Evolutionary conservation across 2,113 vertebrate species (phyloP), one percentile per base, ranked within the genome.

Genomic region (Varanus salvator): DNA sequence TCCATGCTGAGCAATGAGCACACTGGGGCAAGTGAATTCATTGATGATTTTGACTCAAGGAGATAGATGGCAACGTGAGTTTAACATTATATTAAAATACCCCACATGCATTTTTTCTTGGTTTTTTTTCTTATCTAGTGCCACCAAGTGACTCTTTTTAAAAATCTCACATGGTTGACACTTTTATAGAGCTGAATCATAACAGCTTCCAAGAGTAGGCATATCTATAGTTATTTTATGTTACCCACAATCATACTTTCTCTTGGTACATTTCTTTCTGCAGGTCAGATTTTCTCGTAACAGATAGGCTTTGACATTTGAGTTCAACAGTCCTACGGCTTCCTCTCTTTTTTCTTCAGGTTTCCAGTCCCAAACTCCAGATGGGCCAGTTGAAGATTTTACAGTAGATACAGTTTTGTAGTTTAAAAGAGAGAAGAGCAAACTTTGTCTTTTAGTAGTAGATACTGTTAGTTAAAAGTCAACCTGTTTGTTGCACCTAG

Each of bases 1-100:
- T 93, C 89, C 77, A 76, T 85, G 89, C 52, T 88, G 77, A 88
- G 84, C 38, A 94, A 80, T 72, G 88, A 91, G 60, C 57, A 90
- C 31, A 90, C 72, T 85, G 85, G 84, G 86, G 60, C 17, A 93
- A 93, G 72, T 95, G 93, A 96, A 95, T 94, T 96, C 90, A 52
- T 94, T 96, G 93, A 90, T 81, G 84, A 95, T 90, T 84, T 81
- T 84, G 72, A 92, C 68, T 85, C 52, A 2, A 77, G 87, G 87
- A 94, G 12, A 87, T 89, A 68, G 90, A 89, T 89, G 85, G 8
- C 27, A 92, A 21, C 69, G 34, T 88, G 27, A 1, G 94, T 93
- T 85, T 93, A 48, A 82, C 78, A 85, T 91, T 90, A 72, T 25
- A 66, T 90, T 87, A 92, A 48, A 95, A 90, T 91, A 84, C 94